phyloP scores from a whole-genome alignment of 2,113 vertebrate species.

The Oxyruncus cristatus region DNA sequence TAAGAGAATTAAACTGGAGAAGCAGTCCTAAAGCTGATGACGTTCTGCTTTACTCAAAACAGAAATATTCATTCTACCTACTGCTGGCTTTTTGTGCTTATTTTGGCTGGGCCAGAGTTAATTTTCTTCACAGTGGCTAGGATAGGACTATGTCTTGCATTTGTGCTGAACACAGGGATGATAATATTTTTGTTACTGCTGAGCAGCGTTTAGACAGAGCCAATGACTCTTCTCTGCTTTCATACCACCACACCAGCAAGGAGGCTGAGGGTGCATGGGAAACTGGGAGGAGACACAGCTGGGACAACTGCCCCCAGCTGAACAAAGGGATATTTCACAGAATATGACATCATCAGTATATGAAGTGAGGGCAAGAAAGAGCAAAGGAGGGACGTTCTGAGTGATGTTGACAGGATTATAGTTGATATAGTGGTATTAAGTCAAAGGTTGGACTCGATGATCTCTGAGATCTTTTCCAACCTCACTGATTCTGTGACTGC shows the following conservation, averaged over 20 bases:
- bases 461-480: not conserved
- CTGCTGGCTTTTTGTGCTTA: not conserved
- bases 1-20: not conserved
- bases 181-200: not conserved
- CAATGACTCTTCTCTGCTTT: not conserved
- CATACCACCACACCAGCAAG: not conserved
- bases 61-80: not conserved
- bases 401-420: not conserved
- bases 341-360: not conserved
- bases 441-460: not conserved
- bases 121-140: not conserved
- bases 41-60: not conserved
- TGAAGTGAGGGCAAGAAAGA: not conserved
- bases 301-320: too few species aligned
- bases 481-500: not conserved
- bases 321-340: not conserved
- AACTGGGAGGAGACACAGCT: not conserved
- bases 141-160: not conserved
- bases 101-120: not conserved
- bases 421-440: not conserved
- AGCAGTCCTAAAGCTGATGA: not conserved
- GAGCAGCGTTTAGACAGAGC: not conserved
- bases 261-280: accelerated
- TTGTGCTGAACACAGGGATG: not conserved
- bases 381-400: not conserved